A percentile compares a stretch with the other conserved stretches of the same genome.
Conservation (phyloP, 1,140 invertebrate species). For the Ruditapes philippinarum region DNA sequence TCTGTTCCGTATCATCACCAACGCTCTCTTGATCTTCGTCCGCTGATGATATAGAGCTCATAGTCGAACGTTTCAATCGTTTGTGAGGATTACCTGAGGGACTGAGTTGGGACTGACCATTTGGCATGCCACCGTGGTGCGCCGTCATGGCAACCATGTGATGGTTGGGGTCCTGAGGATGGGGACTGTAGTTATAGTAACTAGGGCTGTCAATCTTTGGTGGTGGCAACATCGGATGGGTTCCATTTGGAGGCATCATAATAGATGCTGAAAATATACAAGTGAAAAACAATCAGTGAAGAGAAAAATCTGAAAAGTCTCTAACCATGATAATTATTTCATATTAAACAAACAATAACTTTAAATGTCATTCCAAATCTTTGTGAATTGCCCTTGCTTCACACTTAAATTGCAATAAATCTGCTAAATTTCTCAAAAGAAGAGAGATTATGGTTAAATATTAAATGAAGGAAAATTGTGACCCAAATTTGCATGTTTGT, state of each 20-base stretch:
- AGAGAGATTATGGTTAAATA: no score
- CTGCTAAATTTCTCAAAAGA: no score
- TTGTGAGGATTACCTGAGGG: conserved; percentile 87
- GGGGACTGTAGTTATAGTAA: conserved; percentile 97
- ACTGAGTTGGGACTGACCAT: conserved; percentile 81
- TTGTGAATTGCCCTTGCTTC: no score
- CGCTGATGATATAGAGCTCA: conserved; percentile 88
- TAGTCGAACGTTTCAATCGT: conserved; percentile 87
- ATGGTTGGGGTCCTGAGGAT: conserved; percentile 88
- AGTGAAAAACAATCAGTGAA: not conserved
- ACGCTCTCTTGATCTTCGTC: conserved; percentile 88
- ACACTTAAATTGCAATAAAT: no score
- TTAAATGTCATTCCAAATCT: no score
- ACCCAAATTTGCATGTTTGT: no score
- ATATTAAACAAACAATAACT: no score
- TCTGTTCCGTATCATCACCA: conserved; percentile 85
- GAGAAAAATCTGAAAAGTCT: no score
- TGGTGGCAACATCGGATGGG: conserved; percentile 84
- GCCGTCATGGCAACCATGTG: conserved; percentile 74
- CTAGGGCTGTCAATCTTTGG: conserved; percentile 95
- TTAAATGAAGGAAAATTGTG: no score
- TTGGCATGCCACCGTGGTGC: conserved; percentile 82
- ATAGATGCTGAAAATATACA: conserved; percentile 94
- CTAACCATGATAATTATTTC: no score
- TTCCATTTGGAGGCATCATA: conserved; percentile 94